Evolutionary conservation across 2,888 invertebrate species (phyloP).

Genomic region (Pegoplata infirma): DNA sequence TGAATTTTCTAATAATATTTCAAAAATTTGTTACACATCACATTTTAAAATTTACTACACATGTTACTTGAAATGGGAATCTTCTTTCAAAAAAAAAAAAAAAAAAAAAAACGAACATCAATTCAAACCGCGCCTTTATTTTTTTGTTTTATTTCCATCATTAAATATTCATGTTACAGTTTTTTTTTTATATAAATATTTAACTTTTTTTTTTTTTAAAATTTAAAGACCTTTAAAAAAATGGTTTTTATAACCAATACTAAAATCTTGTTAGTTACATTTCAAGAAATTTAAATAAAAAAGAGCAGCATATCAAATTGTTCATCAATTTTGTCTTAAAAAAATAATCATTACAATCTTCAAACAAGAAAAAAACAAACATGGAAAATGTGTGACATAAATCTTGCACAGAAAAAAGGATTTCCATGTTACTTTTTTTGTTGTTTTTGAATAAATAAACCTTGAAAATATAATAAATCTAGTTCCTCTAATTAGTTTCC

Average conservation of each 20-base stretch:
- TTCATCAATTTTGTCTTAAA: slow-evolving; percentile 21
- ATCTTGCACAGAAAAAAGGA: slow-evolving; percentile 52
- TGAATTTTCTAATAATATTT: slow-evolving; percentile 47
- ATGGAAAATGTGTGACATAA: slow-evolving; percentile 51
- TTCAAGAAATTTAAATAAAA: background rate
- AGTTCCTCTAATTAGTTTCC: slow-evolving; percentile 43
- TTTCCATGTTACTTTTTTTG: slow-evolving; percentile 43
- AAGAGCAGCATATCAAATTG: background rate
- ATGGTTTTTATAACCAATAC: background rate
- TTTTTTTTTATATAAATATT: slow-evolving; percentile 6
- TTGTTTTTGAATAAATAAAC: slow-evolving; percentile 29
- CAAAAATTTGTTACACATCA: slow-evolving; percentile 62
- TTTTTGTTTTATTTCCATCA: slow-evolving; percentile 34
- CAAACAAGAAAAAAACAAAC: too few relatives aligned
- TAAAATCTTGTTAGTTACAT: slow-evolving; percentile 7
- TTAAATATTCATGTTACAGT: slow-evolving; percentile 48
- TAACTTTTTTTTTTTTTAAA: slow-evolving; percentile 19
- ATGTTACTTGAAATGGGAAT: slow-evolving; percentile 47
- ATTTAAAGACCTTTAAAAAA: slow-evolving; percentile 29
- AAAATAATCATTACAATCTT: slow-evolving; percentile 42
- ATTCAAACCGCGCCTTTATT: slow-evolving; percentile 46
- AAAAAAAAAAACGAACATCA: background rate
- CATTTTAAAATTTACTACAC: slow-evolving; percentile 59
- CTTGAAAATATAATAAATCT: slow-evolving; percentile 38
- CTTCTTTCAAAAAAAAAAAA: slow-evolving; percentile 34